Base-by-base conservation (phyloP, 2,797 vertebrate species). In the Phyllotis vaccarum region DNA sequence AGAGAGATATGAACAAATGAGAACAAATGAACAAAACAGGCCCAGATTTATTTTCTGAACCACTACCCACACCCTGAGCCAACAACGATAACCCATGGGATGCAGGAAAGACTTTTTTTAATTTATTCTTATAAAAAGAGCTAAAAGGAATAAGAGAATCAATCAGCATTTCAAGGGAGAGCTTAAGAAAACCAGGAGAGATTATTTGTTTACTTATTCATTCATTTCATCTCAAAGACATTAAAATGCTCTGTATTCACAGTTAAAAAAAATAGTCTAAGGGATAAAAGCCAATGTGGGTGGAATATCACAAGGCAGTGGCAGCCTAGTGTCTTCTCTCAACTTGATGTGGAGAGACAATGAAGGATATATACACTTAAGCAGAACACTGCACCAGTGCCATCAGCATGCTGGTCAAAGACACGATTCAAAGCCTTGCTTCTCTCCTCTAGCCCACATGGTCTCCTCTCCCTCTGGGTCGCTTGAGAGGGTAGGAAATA, bases 141-240 rank as follows among this genome's bases (percentile, higher is more conserved):
- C 80, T 94, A 86, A 96, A 95, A 95, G 34, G 79, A 95, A 94
- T 91, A 93, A 96, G 95, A 89, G 92, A 95, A 96, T 92, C 87
- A 80, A 95, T 96, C 90, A 85, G 87, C 95, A 96, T 96, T 97
- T 96, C 94, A 95, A 94, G 88, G 82, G 92, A 96, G 43, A 93
- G 83, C 85, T 96, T 96, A 92, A 74, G 66, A 86, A 94, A 95
- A 91, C 79, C 81, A n/a, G 17, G 86, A 96, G 93, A 91, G 95
- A 96, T 95, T 92, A 96, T 95, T 97, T 96, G 94, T 97, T 97
- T 97, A 95, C 94, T 98, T 87, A 97, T 98, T 95, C 92, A 95
- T 94, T 97, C 95, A 95, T 97, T 97, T 95, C 75, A 94, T 97
- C 95, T 95, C 95, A 94, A 96, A 98, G 93, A 76, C 91, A 92